A percentile compares a stretch with the other conserved stretches of the same genome.
phyloP scores from a whole-genome alignment of 2,888 invertebrate genomes.

The Eurytoma californica region DNA sequence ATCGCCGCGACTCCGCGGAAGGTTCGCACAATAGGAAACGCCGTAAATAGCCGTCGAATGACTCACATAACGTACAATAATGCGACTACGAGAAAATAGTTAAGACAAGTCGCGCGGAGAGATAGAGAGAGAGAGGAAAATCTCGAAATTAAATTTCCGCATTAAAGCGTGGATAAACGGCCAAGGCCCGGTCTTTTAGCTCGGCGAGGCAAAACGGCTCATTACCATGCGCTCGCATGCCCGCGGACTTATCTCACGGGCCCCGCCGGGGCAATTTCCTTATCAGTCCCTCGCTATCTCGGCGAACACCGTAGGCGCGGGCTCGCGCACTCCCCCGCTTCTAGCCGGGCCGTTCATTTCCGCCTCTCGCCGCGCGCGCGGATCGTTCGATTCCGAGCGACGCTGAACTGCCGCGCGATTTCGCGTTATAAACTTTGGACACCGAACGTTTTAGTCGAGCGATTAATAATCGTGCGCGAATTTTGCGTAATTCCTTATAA shows the following conservation, averaged over 20 bases:
- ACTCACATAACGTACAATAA: no score
- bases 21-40: no score
- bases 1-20: no score
- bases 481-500: background rate
- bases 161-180: no score
- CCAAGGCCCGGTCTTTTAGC: background rate
- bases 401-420: background rate
- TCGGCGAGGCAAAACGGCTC: constrained; percentile 12
- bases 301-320: constrained; percentile 1
- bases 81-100: background rate
- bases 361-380: background rate
- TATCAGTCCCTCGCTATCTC: constrained; percentile 20
- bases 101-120: background rate
- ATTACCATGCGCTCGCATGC: constrained; percentile 24
- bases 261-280: constrained; percentile 2
- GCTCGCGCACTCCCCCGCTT: background rate
- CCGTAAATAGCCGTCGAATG: no score
- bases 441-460: background rate
- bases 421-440: background rate
- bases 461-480: background rate
- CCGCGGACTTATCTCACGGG: constrained; percentile 22
- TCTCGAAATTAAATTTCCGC: no score
- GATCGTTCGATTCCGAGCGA: background rate
- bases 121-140: background rate
- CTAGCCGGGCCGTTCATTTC: constrained; percentile 18